A percentile compares a stretch with the other conserved stretches of the same genome.
These are phyloP conservation scores for Creontiades dilutus DNA, from an alignment of 2,888 invertebrate species.

Conservation along the genomic window DNA sequence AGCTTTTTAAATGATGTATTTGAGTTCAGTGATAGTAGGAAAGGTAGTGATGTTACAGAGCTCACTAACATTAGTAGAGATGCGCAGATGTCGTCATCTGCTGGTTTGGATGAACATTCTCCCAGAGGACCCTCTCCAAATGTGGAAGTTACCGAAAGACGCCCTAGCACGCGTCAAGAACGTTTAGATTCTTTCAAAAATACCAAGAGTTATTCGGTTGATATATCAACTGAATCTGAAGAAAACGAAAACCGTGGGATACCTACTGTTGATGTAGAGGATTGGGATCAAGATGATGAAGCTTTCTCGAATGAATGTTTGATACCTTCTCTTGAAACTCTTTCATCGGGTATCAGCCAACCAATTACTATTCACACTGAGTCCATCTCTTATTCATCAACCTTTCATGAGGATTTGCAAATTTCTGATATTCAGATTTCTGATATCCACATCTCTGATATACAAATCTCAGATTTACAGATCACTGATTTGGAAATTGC, in stretches of 20 bases:
- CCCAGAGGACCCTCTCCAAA: slow-evolving; percentile 23
- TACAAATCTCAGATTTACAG: slow-evolving; percentile 13
- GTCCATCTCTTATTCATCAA: neutral
- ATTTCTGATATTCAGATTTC: slow-evolving; percentile 3
- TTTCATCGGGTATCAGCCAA: neutral
- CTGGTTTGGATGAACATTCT: slow-evolving; percentile 37
- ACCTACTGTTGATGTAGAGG: slow-evolving; percentile 75
- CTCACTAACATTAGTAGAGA: neutral
- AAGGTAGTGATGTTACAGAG: slow-evolving; percentile 58
- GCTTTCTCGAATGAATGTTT: slow-evolving; percentile 72
- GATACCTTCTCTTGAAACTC: slow-evolving; percentile 19
- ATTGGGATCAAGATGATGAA: slow-evolving; percentile 75
- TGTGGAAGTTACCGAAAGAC: slow-evolving; percentile 75
- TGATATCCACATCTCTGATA: neutral
- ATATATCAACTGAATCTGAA: slow-evolving; percentile 77
- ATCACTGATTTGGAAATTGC: slow-evolving; percentile 7
- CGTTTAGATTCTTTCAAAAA: slow-evolving; percentile 77
- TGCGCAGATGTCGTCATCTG: slow-evolving; percentile 6
- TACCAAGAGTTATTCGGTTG: slow-evolving; percentile 77
- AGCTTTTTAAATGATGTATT: slow-evolving; percentile 69
- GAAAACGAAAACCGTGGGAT: slow-evolving; percentile 71
- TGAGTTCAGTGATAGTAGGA: slow-evolving; percentile 61
- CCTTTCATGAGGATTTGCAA: slow-evolving; percentile 34
- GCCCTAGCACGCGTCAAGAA: slow-evolving; percentile 77
- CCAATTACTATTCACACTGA: neutral